Conservation (phyloP, 2,113 vertebrate genomes). For the Tetrao urogallus region DNA sequence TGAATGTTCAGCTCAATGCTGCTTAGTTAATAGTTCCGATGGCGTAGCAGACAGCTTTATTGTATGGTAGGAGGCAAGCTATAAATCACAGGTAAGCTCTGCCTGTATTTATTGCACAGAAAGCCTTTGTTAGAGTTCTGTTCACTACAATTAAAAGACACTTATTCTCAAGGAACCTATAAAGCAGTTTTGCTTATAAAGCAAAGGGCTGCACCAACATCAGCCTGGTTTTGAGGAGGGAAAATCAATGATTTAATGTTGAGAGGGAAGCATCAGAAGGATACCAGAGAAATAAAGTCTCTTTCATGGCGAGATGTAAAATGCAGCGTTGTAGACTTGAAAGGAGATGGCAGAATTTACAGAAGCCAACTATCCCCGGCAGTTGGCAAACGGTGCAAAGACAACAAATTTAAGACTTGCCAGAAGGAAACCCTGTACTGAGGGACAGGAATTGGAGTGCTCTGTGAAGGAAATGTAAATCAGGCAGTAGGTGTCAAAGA, state of each 20-base stretch:
- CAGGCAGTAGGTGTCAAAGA: background rate
- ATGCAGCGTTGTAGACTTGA: conserved; percentile 14
- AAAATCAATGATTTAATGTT: conserved; percentile 10
- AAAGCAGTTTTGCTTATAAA: background rate
- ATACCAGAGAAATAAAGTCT: conserved; percentile 1
- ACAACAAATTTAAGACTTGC: conserved; percentile 45
- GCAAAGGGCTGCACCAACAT: background rate
- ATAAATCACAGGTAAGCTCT: background rate
- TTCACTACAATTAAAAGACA: conserved; percentile 17
- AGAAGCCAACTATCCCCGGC: conserved; percentile 3
- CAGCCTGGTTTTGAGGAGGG: background rate
- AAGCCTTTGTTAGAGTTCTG: background rate
- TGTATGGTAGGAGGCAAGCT: background rate
- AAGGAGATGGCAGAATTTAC: conserved; percentile 27
- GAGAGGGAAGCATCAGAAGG: background rate
- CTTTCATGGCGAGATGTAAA: background rate
- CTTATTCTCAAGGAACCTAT: background rate
- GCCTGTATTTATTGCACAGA: background rate
- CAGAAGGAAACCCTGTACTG: conserved; percentile 47
- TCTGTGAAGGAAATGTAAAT: conserved; percentile 33
- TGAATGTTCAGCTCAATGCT: background rate
- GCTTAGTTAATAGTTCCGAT: background rate
- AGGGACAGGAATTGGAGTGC: conserved; percentile 10
- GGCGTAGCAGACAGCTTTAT: conserved; percentile 7
- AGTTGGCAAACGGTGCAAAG: conserved; percentile 36